Base-by-base conservation (phyloP, 2,113 vertebrate genomes). In the Promerops cafer region DNA sequence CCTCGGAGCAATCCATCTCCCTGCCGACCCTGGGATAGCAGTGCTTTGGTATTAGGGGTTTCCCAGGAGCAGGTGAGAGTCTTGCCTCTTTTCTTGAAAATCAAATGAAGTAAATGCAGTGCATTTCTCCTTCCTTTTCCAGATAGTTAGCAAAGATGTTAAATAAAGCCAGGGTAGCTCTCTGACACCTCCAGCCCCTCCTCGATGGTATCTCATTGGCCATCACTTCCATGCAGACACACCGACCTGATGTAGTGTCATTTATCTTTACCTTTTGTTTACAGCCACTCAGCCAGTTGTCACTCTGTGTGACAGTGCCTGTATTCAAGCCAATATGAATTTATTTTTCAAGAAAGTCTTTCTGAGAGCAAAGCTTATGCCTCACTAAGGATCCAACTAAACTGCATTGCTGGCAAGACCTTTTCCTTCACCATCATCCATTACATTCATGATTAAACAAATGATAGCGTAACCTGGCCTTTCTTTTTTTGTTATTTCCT, bases 231-330 rank as follows among this genome's bases (percentile, higher is more conserved):
- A 81, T 14, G 22, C 90, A 88, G 92, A 56, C 92, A 84, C 53
- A 40, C 31, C 1, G 7, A 69, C 83, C 65, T 57, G 85, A 89
- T 81, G 76, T 44, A 28, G 90, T 92, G 96, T 87, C 94, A 92
- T 94, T 96, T 94, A 92, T 96, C 96, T 92, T 92, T 96, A 96
- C 90, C 86, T 95, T 96, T 96, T 97, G 96, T 97, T 96, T 96
- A 94, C 93, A 95, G 92, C 69, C 61, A 30, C 88, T 89, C 93
- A 94, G 90, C 86, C 92, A 45, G 53, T 93, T 97, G 94, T 95
- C 96, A 92, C 52, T 86, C 87, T 52, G 19, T 71, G 92, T 87
- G 86, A 94, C 94, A 93, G 53, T 79, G 69, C 69, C 76, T 21
- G 23, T 89, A 82, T 93, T 92, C 76, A 82, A 95, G 93, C 92